Base-by-base conservation (phyloP, 2,113 vertebrate genomes). In the Myrmecobius fasciatus region DNA sequence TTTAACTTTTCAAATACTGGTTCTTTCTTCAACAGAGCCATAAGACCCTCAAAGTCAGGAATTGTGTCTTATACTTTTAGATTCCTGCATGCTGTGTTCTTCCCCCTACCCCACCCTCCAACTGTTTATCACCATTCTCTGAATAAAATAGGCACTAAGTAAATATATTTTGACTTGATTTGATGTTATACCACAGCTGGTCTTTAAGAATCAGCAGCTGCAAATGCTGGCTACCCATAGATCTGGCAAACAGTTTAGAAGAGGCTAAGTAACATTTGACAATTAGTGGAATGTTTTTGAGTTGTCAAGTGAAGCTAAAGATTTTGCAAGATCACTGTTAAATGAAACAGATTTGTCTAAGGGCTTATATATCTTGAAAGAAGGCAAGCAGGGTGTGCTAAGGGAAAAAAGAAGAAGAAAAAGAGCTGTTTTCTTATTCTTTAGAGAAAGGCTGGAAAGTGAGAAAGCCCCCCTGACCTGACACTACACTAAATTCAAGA, bases 251-350 rank as follows among this genome's bases (percentile, higher is more conserved):
- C 95, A 97, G 97, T 95, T 94, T 97, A 93, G 94, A 94, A 17
- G 92, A 97, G 95, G 93, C 96, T 92, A 95, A 54, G 75, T 94
- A 94, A 93, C 94, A 92, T 94, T 98, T 97, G 97, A 97, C 96
- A 96, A 96, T 52, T 89, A 67, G 88, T 83, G 96, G 75, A 53
- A 92, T 95, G 95, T 97, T 96, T 96, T 96, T 93, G 67, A 67
- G 92, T 96, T 95, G 95, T 48, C 26, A 89, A 96, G 91, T 96
- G 92, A 89, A 97, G 91, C 51, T 53, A 93, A 91, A 90, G 95
- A 90, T 97, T 97, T 96, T 97, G 96, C 92, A 98, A 97, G 20
- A 97, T 95, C 96, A 96, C 94, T 96, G 49, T 93, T 83, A 97
- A 96, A 97, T 93, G 96, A 97, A 91, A 97, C 75, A 89, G 96